Conservation (phyloP, 2,888 invertebrate species). For the Strigamia transsilvanica region DNA sequence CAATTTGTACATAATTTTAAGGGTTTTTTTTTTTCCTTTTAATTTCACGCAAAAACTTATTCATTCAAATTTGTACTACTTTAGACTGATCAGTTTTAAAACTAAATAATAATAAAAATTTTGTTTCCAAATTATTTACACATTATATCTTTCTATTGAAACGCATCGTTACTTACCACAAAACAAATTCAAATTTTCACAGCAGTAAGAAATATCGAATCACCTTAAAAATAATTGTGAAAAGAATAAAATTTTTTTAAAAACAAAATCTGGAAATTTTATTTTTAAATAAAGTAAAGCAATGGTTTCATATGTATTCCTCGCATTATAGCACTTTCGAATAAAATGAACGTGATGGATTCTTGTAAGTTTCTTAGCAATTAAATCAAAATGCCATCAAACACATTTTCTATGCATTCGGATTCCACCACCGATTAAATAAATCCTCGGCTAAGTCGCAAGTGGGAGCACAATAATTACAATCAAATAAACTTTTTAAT, state of each 20-base stretch:
- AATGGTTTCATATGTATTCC: background rate
- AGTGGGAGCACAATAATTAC: conserved; percentile 40
- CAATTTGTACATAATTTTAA: conserved; percentile 39
- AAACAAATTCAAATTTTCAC: conserved; percentile 18
- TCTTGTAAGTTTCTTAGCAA: background rate
- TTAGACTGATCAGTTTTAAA: conserved; percentile 34
- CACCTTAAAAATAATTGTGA: background rate
- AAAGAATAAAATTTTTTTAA: background rate
- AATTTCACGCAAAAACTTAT: background rate
- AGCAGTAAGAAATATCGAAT: background rate
- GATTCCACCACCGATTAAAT: conserved; percentile 43
- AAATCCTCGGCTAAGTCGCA: conserved; percentile 40
- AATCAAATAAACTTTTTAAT: conserved; percentile 10
- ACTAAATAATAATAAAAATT: background rate
- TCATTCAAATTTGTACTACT: background rate
- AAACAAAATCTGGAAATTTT: background rate
- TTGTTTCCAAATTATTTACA: conserved; percentile 38
- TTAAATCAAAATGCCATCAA: conserved; percentile 23
- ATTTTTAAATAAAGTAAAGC: background rate
- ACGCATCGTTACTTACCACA: conserved; percentile 21
- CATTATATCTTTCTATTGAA: background rate
- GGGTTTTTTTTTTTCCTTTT: background rate
- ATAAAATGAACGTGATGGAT: background rate
- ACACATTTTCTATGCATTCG: background rate
- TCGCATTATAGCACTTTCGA: conserved; percentile 18